Conservation (phyloP, 37 sponge, comb jelly and placozoan species). For the Beroe forskalii region DNA sequence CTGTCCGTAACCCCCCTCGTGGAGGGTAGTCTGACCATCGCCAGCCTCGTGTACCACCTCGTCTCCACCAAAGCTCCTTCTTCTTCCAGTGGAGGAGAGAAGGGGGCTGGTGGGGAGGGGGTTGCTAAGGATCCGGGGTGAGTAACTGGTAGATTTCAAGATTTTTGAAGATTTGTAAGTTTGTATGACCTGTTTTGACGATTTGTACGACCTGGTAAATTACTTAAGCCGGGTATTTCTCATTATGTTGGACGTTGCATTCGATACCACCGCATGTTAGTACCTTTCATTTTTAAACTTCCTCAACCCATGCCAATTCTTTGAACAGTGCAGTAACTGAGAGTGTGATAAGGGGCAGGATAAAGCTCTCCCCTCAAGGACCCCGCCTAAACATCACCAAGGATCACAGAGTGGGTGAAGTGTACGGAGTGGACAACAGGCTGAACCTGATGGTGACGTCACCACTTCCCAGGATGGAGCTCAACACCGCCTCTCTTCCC, state of each 20-base stretch:
- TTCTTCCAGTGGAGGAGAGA: background rate
- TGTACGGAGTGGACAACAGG: slow-evolving; percentile 62
- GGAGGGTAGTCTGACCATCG: slow-evolving; percentile 30
- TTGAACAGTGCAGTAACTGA: no score
- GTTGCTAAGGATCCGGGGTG: background rate
- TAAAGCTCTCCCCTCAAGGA: background rate
- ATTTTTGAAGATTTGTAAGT: no score
- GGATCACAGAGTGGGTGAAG: slow-evolving; percentile 40
- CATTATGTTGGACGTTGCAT: no score
- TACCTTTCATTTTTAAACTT: no score
- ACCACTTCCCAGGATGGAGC: slow-evolving; percentile 20
- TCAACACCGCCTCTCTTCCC: slow-evolving; percentile 7
- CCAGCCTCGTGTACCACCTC: slow-evolving; percentile 31
- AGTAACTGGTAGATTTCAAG: no score
- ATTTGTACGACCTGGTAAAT: no score
- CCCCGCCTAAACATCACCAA: slow-evolving; percentile 35
- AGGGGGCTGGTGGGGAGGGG: background rate
- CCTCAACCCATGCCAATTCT: no score
- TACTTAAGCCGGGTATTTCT: no score
- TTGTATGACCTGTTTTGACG: no score
- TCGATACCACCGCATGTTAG: no score
- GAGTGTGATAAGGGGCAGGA: slow-evolving; percentile 38
- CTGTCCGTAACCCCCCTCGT: slow-evolving; percentile 47
- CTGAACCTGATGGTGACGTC: slow-evolving; percentile 31
- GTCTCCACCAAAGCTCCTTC: slow-evolving; percentile 2